phyloP scores from a whole-genome alignment of 2,888 invertebrate species.

The Amorpha juglandis region DNA sequence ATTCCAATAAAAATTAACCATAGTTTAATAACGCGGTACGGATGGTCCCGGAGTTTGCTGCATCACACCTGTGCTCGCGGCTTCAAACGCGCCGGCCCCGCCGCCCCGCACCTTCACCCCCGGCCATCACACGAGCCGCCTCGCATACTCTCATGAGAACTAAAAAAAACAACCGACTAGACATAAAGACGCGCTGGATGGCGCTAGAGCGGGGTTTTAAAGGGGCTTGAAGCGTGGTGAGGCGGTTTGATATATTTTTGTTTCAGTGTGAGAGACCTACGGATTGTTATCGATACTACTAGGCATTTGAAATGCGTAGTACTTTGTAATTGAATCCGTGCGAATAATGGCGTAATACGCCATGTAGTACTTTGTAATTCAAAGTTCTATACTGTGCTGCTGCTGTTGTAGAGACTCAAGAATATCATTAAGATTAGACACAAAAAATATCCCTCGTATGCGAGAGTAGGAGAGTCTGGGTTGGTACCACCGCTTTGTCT shows the following conservation, averaged over 20 bases:
- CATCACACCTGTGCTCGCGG: constrained; percentile 42
- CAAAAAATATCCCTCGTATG: too few relatives aligned
- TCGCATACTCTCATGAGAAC: constrained; percentile 74
- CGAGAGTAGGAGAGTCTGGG: too few relatives aligned
- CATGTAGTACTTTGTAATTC: too few relatives aligned
- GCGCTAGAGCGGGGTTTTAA: constrained; percentile 35
- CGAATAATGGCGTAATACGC: too few relatives aligned
- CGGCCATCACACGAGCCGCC: constrained; percentile 69
- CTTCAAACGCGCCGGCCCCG: constrained; percentile 65
- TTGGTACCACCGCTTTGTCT: too few relatives aligned
- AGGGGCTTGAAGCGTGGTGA: background rate
- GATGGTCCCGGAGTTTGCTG: constrained; percentile 42
- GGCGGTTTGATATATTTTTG: background rate
- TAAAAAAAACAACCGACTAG: constrained; percentile 50
- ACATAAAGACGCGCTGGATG: constrained; percentile 52
- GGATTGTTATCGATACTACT: too few relatives aligned
- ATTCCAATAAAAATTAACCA: constrained; percentile 25
- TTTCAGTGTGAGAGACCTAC: too few relatives aligned
- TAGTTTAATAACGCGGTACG: constrained; percentile 34
- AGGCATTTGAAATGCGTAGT: too few relatives aligned
- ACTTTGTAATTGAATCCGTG: too few relatives aligned
- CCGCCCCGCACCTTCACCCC: constrained; percentile 38
- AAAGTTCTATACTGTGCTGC: too few relatives aligned
- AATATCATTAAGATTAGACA: too few relatives aligned
- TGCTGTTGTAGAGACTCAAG: too few relatives aligned